phyloP scores from a whole-genome alignment of 2,888 invertebrate genomes.

The Polydrusus tereticollis region DNA sequence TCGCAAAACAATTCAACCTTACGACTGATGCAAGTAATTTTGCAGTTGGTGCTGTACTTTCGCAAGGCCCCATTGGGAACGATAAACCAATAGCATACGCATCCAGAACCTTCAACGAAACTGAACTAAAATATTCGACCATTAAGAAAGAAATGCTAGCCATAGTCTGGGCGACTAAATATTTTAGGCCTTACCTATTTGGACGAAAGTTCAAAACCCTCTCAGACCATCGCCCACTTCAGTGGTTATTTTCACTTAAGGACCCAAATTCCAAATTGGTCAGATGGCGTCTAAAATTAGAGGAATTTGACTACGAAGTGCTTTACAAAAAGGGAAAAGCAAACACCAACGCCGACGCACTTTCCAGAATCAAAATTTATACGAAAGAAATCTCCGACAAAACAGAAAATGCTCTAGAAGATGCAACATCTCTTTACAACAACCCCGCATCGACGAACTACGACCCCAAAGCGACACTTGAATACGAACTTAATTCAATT shows the following conservation, averaged over 20 bases:
- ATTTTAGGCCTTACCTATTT: slow-evolving; percentile 31
- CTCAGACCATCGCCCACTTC: slow-evolving; percentile 38
- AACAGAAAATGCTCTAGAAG: too few species aligned
- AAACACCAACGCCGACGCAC: too few species aligned
- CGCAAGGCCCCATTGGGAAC: too few species aligned
- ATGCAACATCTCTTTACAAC: too few species aligned
- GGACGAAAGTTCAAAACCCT: slow-evolving; percentile 30
- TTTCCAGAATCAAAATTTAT: too few species aligned
- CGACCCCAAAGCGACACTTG: too few species aligned
- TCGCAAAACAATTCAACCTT: too few species aligned
- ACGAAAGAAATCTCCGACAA: too few species aligned
- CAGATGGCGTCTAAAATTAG: slow-evolving; percentile 29
- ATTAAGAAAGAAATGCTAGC: slow-evolving; percentile 36
- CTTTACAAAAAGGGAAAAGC: neutral
- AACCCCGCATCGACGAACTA: too few species aligned
- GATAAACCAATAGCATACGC: slow-evolving; percentile 59
- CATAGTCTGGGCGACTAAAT: slow-evolving; percentile 11
- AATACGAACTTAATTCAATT: too few species aligned
- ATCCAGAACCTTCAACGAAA: slow-evolving; percentile 54
- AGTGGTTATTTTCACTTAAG: slow-evolving; percentile 35
- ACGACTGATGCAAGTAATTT: too few species aligned
- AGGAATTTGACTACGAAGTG: neutral
- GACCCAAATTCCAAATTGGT: slow-evolving; percentile 39
- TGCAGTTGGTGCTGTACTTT: too few species aligned
- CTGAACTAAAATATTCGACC: slow-evolving; percentile 55